Conservation (phyloP, 2,888 invertebrate species). For the Calameuta idolon region DNA sequence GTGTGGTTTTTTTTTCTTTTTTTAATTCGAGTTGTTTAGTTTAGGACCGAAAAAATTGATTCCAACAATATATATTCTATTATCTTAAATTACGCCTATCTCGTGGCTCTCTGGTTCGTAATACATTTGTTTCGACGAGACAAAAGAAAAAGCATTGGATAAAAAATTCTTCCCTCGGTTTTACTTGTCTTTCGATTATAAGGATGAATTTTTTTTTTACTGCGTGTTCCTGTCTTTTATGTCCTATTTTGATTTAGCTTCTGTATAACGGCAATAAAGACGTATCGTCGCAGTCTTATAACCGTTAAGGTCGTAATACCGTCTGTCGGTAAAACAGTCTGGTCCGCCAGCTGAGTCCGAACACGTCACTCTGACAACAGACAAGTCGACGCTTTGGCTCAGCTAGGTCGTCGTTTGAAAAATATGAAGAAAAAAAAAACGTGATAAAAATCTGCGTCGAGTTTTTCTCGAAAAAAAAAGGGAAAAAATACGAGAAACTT, state of each 20-base stretch:
- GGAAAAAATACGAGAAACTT: background rate
- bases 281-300: background rate
- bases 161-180: background rate
- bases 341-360: no score
- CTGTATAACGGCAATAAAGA: background rate
- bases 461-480: no score
- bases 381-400: no score
- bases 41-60: background rate
- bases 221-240: background rate
- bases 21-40: background rate
- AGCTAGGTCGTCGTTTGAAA: no score
- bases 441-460: no score
- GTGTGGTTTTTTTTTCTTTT: no score
- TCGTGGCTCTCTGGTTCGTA: background rate
- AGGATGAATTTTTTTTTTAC: background rate
- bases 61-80: background rate
- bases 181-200: background rate
- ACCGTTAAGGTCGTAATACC: background rate
- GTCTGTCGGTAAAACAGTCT: background rate
- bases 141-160: background rate
- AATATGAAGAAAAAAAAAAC: no score
- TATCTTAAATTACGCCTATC: background rate
- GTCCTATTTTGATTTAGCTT: background rate
- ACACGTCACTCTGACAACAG: no score
- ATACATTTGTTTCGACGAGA: background rate